Base-by-base conservation (phyloP, 2,797 vertebrate species). In the Allobates femoralis region DNA sequence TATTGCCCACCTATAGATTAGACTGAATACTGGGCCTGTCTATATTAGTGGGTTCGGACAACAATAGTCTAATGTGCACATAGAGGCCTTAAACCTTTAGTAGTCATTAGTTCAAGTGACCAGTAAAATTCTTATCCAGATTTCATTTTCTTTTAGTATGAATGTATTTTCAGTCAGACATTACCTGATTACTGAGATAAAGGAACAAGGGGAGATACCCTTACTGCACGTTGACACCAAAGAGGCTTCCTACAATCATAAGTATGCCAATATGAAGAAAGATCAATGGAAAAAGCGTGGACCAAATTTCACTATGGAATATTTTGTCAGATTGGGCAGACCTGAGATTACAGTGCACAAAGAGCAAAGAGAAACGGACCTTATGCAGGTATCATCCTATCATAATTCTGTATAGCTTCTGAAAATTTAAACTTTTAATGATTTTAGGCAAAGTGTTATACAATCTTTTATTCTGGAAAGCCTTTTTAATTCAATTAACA, bases 161-260 rank as follows among this genome's bases (percentile, higher is more conserved):
- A 90, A 89, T 69, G 67, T 90, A 3, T 83, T 73, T 75, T 58
- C 86, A 32, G 89, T 89, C 30, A 86, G 85, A 55, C 78, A 67
- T 58, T 34, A 62, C 21, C 28, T 90, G 5, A 85, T 89, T 56
- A 30, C n/a, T n/a, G 89, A 88, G 26, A 89, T 90, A 73, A 92
- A 91, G 83, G 83, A 84, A 14, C 21, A 89, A 18, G 81, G 76
- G 26, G 81, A 66, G 6, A 77, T 82, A 26, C 53, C 56, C 53
- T 16, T 32, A 14, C 53, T 75, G 37, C 30, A 82, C 1, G 30
- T 5, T 10, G 26, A 78, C 34, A 37, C 16, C 26, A 58, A 67
- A 6, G 71, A 76, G 6, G 23, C 23, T 55, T 50, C 28, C 18
- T 32, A 7, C 2, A 34, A 7, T 26, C 26, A 58, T n/a, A 58